These are phyloP conservation scores for Ostrea denselamellosa DNA, from an alignment of 1,140 invertebrate genomes.

Conservation along the genomic window DNA sequence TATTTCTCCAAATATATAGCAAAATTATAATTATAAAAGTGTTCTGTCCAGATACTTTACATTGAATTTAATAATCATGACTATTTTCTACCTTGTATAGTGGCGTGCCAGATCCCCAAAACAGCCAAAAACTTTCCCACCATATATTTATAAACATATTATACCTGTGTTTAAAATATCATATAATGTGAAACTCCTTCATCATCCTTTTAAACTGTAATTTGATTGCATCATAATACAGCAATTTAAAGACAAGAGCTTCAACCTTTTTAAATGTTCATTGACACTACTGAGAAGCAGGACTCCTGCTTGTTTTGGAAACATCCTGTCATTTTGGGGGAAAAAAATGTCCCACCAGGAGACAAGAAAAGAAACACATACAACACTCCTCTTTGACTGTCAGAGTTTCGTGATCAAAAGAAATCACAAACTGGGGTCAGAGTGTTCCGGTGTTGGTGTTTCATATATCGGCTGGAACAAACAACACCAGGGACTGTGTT, in stretches of 20 bases:
- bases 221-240: constrained; percentile 2
- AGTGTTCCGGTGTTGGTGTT: not conserved
- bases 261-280: not conserved
- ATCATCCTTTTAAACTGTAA: constrained; percentile 5
- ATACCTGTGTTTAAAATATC: not conserved
- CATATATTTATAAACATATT: not conserved
- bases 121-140: not conserved
- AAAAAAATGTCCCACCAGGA: not conserved
- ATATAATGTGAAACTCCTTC: not conserved
- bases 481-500: not conserved
- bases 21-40: too few relatives aligned
- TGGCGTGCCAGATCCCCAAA: not conserved
- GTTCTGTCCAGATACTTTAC: too few relatives aligned
- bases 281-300: not conserved
- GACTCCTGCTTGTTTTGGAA: not conserved
- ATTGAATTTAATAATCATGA: too few relatives aligned
- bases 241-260: not conserved
- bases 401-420: constrained; percentile 13
- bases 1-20: too few relatives aligned
- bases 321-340: not conserved
- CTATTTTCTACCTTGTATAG: too few relatives aligned
- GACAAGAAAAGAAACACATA: not conserved
- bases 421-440: not conserved
- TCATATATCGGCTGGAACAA: not conserved
- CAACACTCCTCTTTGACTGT: constrained; percentile 7